phyloP scores from a whole-genome alignment of 2,113 vertebrate genomes.

The Carlito syrichta region DNA sequence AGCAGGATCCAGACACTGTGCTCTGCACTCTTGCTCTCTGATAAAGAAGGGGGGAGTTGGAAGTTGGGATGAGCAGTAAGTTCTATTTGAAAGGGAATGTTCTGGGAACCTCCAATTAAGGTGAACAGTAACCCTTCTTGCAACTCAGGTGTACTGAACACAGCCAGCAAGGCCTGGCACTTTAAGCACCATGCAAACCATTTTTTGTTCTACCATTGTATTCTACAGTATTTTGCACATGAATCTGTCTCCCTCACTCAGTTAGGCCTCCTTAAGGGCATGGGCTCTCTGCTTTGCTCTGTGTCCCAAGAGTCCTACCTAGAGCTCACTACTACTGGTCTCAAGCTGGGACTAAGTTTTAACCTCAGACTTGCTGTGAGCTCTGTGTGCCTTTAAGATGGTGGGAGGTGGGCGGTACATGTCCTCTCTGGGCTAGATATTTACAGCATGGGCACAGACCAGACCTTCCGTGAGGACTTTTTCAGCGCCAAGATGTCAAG shows the following conservation, averaged over 20 bases:
- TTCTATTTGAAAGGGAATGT: not conserved
- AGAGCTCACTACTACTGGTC: not conserved
- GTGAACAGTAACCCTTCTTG: not conserved
- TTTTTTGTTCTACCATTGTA: fast-evolving
- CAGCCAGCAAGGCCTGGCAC: not conserved
- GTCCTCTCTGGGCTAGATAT: not conserved
- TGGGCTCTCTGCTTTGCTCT: not conserved
- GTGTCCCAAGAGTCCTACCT: not conserved
- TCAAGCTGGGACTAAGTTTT: not conserved
- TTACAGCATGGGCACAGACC: too few relatives aligned
- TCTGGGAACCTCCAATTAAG: too few relatives aligned
- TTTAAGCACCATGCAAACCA: not conserved
- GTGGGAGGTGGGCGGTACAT: too few relatives aligned
- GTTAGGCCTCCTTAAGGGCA: not conserved
- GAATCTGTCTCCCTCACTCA: not conserved
- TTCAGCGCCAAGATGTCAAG: not conserved
- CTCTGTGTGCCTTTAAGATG: too few relatives aligned
- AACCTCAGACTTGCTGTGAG: not conserved
- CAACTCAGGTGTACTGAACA: not conserved
- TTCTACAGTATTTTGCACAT: not conserved
- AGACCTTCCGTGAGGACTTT: not conserved
- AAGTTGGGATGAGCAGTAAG: fast-evolving
- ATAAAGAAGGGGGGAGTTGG: not conserved
- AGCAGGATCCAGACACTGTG: not conserved
- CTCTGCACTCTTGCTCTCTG: not conserved